Base-by-base conservation (phyloP, 2,113 vertebrate species). In the Egretta garzetta region DNA sequence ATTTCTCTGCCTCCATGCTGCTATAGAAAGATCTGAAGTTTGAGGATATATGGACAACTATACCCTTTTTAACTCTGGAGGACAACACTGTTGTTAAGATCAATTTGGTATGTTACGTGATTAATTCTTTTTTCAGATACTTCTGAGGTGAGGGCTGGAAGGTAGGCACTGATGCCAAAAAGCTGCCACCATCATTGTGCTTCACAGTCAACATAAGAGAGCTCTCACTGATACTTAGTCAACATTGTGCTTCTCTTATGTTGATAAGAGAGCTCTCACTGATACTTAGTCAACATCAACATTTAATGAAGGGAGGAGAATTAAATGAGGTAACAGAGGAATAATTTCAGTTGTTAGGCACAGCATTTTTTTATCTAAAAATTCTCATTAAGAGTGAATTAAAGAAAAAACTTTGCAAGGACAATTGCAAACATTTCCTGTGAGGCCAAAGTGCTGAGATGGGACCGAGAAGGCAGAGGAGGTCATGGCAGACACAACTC, bases 51-150 rank as follows among this genome's bases (percentile, higher is more conserved):
- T 98, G 96, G 98, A 98, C 95, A 50, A 98, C 98, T 18, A 97
- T 98, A 75, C 96, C 97, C 3, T 98, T 98, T 28, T 97, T 98
- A 79, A 98, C 95, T 35, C 97, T 98, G 86, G 98, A 99, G 21
- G 97, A 98, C 21, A 92, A 98, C 75, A 95, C 98, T 93, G 99
- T 98, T 96, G 98, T 98, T 24, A 98, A 98, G 92, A 98, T 98
- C 55, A 98, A 96, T 81, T 98, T 98, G 98, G 97, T 99, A 94
- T 66, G 22, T 80, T 55, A 50, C 14, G 16, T 63, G 43, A 47
- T 24, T 60, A 43, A 32, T 50, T 80, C 24, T 27, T 56, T 62
- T 74, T 67, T 41, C 33, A 63, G 53, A 60, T 27, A n/a, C 53
- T 59, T 63, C 33, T 30, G 53, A 80, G 28, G 45, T 20, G 33